phyloP scores from a whole-genome alignment of 1,140 invertebrate species.

The Drosophila littoralis region DNA sequence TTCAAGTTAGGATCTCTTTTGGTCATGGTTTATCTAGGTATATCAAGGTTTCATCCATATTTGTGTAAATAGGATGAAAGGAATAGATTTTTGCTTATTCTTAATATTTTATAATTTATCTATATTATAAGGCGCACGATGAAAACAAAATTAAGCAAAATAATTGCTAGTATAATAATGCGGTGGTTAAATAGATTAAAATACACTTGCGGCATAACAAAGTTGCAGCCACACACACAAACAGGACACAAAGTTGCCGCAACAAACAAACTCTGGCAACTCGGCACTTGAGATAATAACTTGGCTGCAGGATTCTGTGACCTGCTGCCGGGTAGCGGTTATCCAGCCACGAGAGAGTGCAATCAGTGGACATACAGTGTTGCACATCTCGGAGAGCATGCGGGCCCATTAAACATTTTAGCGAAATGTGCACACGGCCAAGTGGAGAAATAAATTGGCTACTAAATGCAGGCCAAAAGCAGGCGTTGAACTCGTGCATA shows the following conservation, averaged over 20 bases:
- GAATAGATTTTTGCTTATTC: no score
- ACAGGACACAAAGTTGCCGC: conserved; percentile 41
- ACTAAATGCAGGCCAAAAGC: conserved; percentile 29
- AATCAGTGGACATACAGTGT: conserved; percentile 52
- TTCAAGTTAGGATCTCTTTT: no score
- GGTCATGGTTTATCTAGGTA: no score
- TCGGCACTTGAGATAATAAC: conserved; percentile 43
- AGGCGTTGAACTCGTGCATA: neutral
- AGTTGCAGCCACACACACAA: conserved; percentile 34
- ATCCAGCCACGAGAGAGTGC: conserved; percentile 18
- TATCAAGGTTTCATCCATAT: no score
- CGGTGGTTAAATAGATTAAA: conserved; percentile 25
- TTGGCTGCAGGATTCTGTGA: conserved; percentile 3
- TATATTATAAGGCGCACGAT: no score
- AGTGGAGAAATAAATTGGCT: conserved; percentile 28
- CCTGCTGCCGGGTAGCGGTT: neutral
- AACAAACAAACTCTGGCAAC: conserved; percentile 34
- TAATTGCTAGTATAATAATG: neutral
- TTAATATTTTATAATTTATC: no score
- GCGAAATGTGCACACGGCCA: conserved; percentile 36
- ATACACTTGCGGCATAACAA: conserved; percentile 19
- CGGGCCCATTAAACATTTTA: conserved; percentile 54
- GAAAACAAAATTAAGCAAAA: neutral
- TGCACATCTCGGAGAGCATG: conserved; percentile 30
- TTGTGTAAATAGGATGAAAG: no score